Conservation (phyloP, 2,888 invertebrate species). For the Lepidochitona cinerea region DNA sequence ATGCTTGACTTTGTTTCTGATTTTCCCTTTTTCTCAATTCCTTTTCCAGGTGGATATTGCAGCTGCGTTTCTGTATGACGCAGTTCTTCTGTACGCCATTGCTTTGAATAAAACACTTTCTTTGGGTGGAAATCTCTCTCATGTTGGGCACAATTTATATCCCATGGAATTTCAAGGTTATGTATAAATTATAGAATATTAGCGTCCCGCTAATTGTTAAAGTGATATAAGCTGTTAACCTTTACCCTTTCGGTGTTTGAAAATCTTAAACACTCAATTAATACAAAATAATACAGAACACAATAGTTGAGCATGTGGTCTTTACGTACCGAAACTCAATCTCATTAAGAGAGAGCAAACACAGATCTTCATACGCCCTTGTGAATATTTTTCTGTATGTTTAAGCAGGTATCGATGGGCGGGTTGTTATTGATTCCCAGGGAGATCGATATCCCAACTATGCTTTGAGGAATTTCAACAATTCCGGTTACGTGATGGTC, state of each 20-base stretch:
- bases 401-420: slow-evolving; percentile 41
- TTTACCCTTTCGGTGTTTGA: too few species aligned
- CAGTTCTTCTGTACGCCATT: slow-evolving; percentile 45
- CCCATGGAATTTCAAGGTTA: neutral
- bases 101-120: slow-evolving; percentile 37
- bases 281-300: too few species aligned
- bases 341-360: too few species aligned
- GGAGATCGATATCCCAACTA: slow-evolving; percentile 34
- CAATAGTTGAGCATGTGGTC: too few species aligned
- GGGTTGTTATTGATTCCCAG: slow-evolving; percentile 30
- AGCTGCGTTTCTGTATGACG: slow-evolving; percentile 47
- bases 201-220: too few species aligned
- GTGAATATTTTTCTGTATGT: neutral
- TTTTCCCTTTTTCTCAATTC: neutral
- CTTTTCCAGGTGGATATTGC: slow-evolving; percentile 41
- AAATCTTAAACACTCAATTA: too few species aligned
- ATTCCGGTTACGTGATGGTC: slow-evolving; percentile 26
- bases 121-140: slow-evolving; percentile 12
- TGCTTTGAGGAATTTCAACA: slow-evolving; percentile 34
- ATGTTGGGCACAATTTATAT: neutral
- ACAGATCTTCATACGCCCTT: too few species aligned
- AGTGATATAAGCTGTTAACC: too few species aligned
- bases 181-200: too few species aligned
- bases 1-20: neutral
- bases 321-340: too few species aligned